Evolutionary conservation across 2,888 invertebrate genomes (phyloP), one percentile per base, ranked within the genome.

Genomic region (Seira musarum): DNA sequence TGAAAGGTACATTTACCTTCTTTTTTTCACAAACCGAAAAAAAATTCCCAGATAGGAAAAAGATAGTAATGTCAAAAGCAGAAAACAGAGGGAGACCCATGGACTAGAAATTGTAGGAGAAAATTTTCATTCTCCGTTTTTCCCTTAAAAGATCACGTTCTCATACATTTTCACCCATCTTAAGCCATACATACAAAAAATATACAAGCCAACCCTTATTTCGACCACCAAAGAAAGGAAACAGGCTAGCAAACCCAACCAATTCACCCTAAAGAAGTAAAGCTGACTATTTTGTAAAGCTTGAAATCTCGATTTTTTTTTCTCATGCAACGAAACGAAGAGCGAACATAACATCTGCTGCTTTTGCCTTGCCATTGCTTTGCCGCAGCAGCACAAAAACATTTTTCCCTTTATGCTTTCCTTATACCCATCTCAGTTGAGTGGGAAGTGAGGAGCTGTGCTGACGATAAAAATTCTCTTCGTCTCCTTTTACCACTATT

Each of bases 401-500:
- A 40, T 40, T 40, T 40, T 40, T 40, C 40, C 40, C 40, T 40
- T 40, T 40, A 40, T 40, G 40, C 40, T 40, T 72, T 64, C n/a
- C 64, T 63, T 60, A 40, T 72, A 40, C 72, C 15, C 30, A 24
- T 24, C 72, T 64, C 64, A 49, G 72, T 64, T 57, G 49, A 72
- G 72, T 72, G 40, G 63, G 35, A 57, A 63, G 57, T 53, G 71
- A 71, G 60, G 71, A 71, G 71, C 63, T 40, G 71, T 71, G 71
- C 71, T 71, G 71, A 71, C 71, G 71, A 63, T 63, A 71, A 57
- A 57, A 19, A 57, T 17, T 57, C n/a, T 46, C 8, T n/a, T 57
- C 60, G 15, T 15, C 60, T 57, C 19, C 17, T 6, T 57, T n/a
- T 57, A 10, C 46, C 6, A 5, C 60, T 57, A 10, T 19, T 10